Evolutionary conservation across 2,888 invertebrate genomes (phyloP).

Genomic region (Dione juno): DNA sequence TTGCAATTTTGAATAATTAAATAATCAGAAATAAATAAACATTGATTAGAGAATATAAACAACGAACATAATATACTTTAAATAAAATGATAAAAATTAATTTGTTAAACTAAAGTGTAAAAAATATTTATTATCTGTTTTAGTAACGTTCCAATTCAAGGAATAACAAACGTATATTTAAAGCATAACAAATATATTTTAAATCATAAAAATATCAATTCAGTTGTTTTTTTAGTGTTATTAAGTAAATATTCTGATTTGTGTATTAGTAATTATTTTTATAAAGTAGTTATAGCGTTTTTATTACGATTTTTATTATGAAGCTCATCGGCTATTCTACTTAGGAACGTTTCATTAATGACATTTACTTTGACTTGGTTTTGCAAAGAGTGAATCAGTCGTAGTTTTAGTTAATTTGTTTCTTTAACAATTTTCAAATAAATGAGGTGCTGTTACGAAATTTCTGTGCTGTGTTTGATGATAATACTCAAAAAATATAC

Average conservation of each 20-base stretch:
- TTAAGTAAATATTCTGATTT: not conserved
- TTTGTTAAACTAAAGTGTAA: not conserved
- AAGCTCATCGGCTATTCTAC: not conserved
- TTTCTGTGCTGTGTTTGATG: conserved; percentile 34
- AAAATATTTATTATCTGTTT: not conserved
- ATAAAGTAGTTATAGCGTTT: not conserved
- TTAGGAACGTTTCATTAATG: conserved; percentile 24
- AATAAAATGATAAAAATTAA: not conserved
- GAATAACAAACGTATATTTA: not conserved
- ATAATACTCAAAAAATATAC: conserved; percentile 21
- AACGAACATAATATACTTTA: not conserved
- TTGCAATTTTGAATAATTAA: not conserved
- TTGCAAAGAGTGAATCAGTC: conserved; percentile 63
- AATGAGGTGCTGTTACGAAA: conserved; percentile 49
- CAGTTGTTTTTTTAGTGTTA: not conserved
- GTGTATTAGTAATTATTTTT: not conserved
- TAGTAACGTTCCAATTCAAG: not conserved
- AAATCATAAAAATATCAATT: not conserved
- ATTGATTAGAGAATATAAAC: not conserved
- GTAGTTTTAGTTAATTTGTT: conserved; percentile 58
- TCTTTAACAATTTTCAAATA: conserved; percentile 49
- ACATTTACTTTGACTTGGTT: conserved; percentile 39
- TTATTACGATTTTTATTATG: not conserved
- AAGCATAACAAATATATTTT: not conserved
- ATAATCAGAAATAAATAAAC: not conserved